Evolutionary conservation across 2,797 vertebrate genomes (phyloP), one percentile per base, ranked within the genome.

Genomic region (Enteromius paludinosus): DNA sequence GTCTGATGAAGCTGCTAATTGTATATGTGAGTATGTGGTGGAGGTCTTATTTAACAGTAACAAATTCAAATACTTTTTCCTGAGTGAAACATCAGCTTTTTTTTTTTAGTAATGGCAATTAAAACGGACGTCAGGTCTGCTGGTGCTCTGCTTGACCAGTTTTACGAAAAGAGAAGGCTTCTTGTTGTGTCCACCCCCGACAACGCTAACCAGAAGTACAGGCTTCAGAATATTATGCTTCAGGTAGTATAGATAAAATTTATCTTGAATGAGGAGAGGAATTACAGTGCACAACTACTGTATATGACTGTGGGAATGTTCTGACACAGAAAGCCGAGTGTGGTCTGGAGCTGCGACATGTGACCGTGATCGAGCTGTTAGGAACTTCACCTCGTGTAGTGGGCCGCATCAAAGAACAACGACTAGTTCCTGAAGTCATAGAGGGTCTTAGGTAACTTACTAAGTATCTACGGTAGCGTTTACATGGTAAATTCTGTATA

Each of bases 171-270:
- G 89, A 95, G 94, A 73, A 94, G 95, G 70, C 94, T 99, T 61
- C 93, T 99, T 5, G 91, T 99, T 70, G 18, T 99, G 87, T 99
- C 97, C 0, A 94, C 97, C 4, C 98, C 97, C 0, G 94, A 96
- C 87, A 86, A 94, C 3, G 92, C 95, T 0, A 94, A 98, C 87
- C 88, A 92, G 4, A 95, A 97, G 88, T 99, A 98, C 91, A 96
- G 96, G 86, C 91, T 97, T 90, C 98, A 99, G 92, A 96, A 96
- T 80, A 83, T 95, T 82, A 98, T 98, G 95, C 90, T 97, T 83
- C 97, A 99, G 94, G 98, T 98, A 84, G 90, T 91, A 20, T 6
- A 14, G 2, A 65, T 69, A 14, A 3, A 52, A 5, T 65, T 61
- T 6, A 33, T 52, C n/a, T 23, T 12, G 15, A 49, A 35, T 56